Evolutionary conservation across 2,888 invertebrate genomes (phyloP).

Genomic region (Acleris emargana): DNA sequence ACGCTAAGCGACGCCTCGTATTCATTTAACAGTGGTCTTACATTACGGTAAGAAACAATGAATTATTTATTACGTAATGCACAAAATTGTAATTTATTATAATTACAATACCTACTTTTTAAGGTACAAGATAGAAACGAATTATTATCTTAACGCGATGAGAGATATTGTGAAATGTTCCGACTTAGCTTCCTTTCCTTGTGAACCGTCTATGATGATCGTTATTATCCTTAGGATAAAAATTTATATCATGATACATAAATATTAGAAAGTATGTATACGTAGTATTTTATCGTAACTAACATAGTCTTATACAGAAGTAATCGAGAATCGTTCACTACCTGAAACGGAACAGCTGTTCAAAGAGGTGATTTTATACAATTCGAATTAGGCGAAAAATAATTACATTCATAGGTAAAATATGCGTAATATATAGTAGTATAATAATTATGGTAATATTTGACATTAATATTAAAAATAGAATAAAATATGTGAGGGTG

Average conservation of each 20-base stretch:
- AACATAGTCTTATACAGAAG: constrained; percentile 82
- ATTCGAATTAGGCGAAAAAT: constrained; percentile 82
- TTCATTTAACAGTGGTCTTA: constrained; percentile 79
- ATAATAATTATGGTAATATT: constrained; percentile 82
- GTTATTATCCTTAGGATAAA: constrained; percentile 83
- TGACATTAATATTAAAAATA: constrained; percentile 84
- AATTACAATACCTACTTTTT: constrained; percentile 82
- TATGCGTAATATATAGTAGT: constrained; percentile 80
- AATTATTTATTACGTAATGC: constrained; percentile 82
- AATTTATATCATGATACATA: constrained; percentile 81
- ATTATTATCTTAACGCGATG: constrained; percentile 82
- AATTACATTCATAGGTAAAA: constrained; percentile 83
- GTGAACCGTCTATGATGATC: constrained; percentile 80
- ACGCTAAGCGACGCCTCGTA: constrained; percentile 66
- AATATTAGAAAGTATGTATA: constrained; percentile 81
- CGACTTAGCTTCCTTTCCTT: constrained; percentile 76
- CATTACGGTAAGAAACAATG: constrained; percentile 81
- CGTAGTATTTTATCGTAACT: constrained; percentile 63
- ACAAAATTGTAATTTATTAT: constrained; percentile 81
- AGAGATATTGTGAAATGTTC: constrained; percentile 80
- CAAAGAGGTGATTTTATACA: constrained; percentile 82
- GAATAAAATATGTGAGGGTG: constrained; percentile 82
- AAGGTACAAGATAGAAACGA: constrained; percentile 82
- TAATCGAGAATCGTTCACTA: constrained; percentile 79
- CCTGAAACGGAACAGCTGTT: constrained; percentile 76